Percentiles rank a stretch among this genome's conserved stretches.
phyloP scores from a whole-genome alignment of 92 coral and sea anemone species.

The Palythoa grandiflora region DNA sequence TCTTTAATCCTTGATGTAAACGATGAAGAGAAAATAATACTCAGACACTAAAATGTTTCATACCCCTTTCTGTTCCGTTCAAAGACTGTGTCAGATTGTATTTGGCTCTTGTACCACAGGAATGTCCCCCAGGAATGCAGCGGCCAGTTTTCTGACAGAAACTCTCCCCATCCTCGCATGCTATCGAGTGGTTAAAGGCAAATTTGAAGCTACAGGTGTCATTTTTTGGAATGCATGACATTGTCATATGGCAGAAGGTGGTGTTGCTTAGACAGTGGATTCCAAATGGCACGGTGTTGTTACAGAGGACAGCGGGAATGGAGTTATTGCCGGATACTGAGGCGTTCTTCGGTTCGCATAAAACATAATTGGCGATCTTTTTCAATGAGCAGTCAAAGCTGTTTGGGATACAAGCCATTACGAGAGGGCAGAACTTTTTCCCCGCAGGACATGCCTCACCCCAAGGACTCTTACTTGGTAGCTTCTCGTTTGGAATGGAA shows the following conservation, averaged over 20 bases:
- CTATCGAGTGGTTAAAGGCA: constrained; percentile 14
- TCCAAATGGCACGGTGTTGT: constrained; percentile 18
- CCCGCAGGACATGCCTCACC: constrained; percentile 16
- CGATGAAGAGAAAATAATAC: too few species aligned
- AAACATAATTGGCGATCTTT: not conserved
- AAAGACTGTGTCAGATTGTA: constrained; percentile 5
- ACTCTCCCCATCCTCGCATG: constrained; percentile 5
- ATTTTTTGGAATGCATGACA: constrained; percentile 16
- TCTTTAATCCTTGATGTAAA: too few species aligned
- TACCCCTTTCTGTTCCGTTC: constrained; percentile 40
- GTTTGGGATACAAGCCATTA: constrained; percentile 26
- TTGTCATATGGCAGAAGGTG: constrained; percentile 27
- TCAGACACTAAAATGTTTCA: not conserved
- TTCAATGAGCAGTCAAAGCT: constrained; percentile 8
- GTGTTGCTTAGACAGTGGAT: constrained; percentile 9
- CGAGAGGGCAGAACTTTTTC: constrained; percentile 36
- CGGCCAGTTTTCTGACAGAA: constrained; percentile 30
- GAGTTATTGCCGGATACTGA: constrained; percentile 15
- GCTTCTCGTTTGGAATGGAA: not conserved
- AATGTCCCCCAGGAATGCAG: not conserved
- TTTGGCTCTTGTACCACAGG: constrained; percentile 14
- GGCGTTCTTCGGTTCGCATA: constrained; percentile 16
- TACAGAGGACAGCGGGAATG: constrained; percentile 15
- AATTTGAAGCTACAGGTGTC: constrained; percentile 11
- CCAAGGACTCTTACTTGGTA: constrained; percentile 6